Conservation (phyloP, 2,888 invertebrate species). For the Drosophila pegasa region DNA sequence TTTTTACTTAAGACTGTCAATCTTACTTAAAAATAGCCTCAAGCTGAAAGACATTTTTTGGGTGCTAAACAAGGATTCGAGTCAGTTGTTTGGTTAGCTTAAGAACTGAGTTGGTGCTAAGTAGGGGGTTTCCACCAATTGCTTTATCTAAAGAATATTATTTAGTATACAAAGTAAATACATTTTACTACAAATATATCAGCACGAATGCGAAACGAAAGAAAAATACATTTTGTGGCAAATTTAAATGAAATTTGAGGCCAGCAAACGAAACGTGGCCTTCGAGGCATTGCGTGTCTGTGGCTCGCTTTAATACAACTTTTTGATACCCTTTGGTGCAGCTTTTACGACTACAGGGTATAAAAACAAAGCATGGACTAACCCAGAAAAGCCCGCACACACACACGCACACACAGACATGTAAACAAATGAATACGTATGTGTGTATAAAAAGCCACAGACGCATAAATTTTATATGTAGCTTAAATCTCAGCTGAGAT, state of each 20-base stretch:
- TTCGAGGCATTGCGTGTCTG: not conserved
- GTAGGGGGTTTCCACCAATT: not conserved
- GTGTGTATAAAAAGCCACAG: constrained; percentile 53
- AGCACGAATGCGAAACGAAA: not conserved
- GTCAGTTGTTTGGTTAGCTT: not conserved
- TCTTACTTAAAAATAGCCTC: constrained; percentile 4
- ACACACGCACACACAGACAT: constrained; percentile 15
- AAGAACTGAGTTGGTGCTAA: not conserved
- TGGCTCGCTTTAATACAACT: not conserved
- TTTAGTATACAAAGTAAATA: not conserved
- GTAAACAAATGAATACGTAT: constrained; percentile 17
- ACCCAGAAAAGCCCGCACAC: constrained; percentile 16
- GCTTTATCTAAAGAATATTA: not conserved
- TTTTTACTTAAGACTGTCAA: constrained; percentile 2
- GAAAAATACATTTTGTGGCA: not conserved
- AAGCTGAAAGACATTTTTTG: not conserved
- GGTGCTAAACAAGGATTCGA: not conserved
- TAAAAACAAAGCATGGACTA: constrained; percentile 41
- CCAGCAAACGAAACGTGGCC: too few species aligned
- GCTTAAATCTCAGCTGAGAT: constrained; percentile 73
- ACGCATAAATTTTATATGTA: constrained; percentile 78
- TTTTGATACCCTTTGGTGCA: not conserved
- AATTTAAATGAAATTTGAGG: not conserved
- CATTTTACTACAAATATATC: not conserved
- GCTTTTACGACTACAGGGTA: constrained; percentile 41